phyloP scores from a whole-genome alignment of 92 coral and sea anemone species.

The Virgularia gustaviana region DNA sequence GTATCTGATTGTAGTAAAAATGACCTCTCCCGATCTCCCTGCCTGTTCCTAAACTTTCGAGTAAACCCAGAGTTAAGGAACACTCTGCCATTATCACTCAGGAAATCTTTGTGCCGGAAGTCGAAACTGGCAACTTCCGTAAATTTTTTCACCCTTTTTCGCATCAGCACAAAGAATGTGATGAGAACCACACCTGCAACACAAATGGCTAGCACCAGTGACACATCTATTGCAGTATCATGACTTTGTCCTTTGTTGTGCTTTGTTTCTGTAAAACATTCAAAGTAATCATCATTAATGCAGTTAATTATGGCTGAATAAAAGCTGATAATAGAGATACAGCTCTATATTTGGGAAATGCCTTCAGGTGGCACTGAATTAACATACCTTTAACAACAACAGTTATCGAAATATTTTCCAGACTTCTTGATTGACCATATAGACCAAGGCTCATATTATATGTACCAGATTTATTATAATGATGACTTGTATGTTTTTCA shows the following conservation, averaged over 20 bases:
- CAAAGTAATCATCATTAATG: too few relatives aligned
- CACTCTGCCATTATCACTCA: constrained; percentile 60
- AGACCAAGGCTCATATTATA: not conserved
- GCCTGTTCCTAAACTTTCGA: too few relatives aligned
- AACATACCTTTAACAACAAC: constrained; percentile 21
- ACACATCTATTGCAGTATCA: constrained; percentile 31
- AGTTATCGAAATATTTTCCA: constrained; percentile 14
- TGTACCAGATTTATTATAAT: constrained; percentile 13
- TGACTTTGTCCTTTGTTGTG: too few relatives aligned
- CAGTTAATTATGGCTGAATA: not conserved
- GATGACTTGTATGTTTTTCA: not conserved
- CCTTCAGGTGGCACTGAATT: too few relatives aligned
- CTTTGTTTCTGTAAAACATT: too few relatives aligned
- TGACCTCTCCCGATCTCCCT: too few relatives aligned
- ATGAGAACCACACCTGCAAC: constrained; percentile 21
- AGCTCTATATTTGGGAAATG: too few relatives aligned
- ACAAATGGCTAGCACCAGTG: constrained; percentile 42
- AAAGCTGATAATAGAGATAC: too few relatives aligned
- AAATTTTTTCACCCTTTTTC: constrained; percentile 39
- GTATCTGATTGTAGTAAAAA: too few relatives aligned
- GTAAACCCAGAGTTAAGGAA: too few relatives aligned
- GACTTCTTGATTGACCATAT: not conserved
- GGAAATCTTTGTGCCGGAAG: constrained; percentile 71
- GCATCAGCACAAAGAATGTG: constrained; percentile 34
- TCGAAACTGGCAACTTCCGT: constrained; percentile 89